Evolutionary conservation across 2,797 vertebrate genomes (phyloP).

Genomic region (Apogon talboti): DNA sequence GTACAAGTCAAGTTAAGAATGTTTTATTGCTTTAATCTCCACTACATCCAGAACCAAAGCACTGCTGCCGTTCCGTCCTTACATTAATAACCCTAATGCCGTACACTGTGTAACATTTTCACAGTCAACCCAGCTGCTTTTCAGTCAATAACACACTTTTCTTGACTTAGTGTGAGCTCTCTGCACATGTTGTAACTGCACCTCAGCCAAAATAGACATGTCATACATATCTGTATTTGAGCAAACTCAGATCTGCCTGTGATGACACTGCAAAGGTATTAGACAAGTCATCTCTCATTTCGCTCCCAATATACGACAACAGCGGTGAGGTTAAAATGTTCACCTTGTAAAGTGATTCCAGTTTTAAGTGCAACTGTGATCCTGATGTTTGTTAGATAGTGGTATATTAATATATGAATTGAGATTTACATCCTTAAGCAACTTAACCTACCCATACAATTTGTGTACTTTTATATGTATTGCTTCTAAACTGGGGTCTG

Average conservation of each 20-base stretch:
- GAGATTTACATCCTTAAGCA: too few species aligned
- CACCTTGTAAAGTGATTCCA: conserved; percentile 58
- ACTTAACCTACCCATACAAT: too few species aligned
- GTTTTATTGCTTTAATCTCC: too few species aligned
- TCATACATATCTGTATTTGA: conserved; percentile 36
- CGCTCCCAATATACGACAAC: conserved; percentile 41
- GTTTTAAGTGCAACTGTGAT: conserved; percentile 17
- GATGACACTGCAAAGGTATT: conserved; percentile 56
- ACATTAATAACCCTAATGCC: too few species aligned
- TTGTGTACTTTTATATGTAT: not conserved
- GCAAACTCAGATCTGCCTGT: conserved; percentile 45
- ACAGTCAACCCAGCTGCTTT: too few species aligned
- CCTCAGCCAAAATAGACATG: conserved; percentile 3
- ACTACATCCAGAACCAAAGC: too few species aligned
- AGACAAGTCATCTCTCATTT: conserved; percentile 52
- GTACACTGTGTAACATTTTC: too few species aligned
- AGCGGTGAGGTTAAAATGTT: conserved; percentile 50
- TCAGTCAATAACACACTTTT: not conserved
- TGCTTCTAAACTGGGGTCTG: not conserved
- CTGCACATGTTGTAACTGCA: not conserved
- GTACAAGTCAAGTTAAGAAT: too few species aligned
- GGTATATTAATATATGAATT: not conserved
- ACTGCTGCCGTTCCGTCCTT: too few species aligned
- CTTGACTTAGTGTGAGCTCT: not conserved
- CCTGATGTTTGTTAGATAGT: not conserved